These are phyloP conservation scores for Anorthoa munda DNA, from an alignment of 2,888 invertebrate species.

Conservation along the genomic window DNA sequence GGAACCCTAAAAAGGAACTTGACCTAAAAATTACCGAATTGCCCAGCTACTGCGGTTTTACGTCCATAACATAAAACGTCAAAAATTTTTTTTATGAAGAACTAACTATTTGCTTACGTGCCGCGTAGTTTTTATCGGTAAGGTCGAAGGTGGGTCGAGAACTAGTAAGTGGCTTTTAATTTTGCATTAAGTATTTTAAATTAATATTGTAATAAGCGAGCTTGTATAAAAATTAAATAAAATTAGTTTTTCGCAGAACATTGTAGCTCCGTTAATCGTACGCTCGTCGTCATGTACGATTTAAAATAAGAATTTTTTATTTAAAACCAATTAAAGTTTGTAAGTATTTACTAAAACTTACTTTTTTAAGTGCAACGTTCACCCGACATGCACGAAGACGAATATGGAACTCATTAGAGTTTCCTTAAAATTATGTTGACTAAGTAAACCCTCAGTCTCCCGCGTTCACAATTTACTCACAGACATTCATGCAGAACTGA, in stretches of 20 bases:
- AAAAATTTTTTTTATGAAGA: not conserved
- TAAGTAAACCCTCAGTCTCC: constrained; percentile 44
- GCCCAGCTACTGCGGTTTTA: not conserved
- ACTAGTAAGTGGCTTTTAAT: not conserved
- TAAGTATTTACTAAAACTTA: too few relatives aligned
- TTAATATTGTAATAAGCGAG: not conserved
- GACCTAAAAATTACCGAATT: not conserved
- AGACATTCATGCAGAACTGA: constrained; percentile 39
- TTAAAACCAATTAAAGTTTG: too few relatives aligned
- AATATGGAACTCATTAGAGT: constrained; percentile 53
- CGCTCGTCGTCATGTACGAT: not conserved
- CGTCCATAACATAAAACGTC: not conserved
- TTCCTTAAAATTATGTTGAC: constrained; percentile 43
- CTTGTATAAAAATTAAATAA: not conserved
- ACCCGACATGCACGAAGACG: constrained; percentile 4
- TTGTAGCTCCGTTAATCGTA: not conserved
- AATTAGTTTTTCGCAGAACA: not conserved
- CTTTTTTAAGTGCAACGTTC: not conserved
- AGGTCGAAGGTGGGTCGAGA: not conserved
- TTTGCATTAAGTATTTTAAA: not conserved
- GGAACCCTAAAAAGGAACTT: not conserved
- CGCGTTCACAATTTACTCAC: constrained; percentile 37
- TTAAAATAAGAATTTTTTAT: not conserved
- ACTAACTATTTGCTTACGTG: constrained; percentile 2
- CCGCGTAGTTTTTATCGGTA: not conserved